Percentiles rank a stretch among this genome's conserved stretches.
Conservation (phyloP, 2,888 invertebrate species). For the Polyploca ridens region DNA sequence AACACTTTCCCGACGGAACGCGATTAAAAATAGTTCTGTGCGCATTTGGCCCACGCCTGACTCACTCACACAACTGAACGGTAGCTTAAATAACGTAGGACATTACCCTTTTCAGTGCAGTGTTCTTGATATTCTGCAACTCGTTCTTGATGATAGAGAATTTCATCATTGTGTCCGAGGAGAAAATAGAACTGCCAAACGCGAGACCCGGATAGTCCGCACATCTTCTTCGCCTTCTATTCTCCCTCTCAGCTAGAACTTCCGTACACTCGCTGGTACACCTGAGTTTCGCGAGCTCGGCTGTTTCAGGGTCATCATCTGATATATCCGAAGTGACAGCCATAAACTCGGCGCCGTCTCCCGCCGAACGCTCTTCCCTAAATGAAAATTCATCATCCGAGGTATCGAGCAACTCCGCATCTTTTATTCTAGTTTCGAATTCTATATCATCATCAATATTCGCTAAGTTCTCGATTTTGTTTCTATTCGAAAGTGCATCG, state of each 20-base stretch:
- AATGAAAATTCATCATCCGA: conserved; percentile 78
- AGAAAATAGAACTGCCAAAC: conserved; percentile 96
- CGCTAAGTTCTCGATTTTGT: conserved; percentile 63
- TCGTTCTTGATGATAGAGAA: conserved; percentile 98
- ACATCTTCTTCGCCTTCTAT: conserved; percentile 90
- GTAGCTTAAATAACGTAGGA: conserved; percentile 79
- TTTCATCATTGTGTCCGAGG: conserved; percentile 99
- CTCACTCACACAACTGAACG: conserved; percentile 62
- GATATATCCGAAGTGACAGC: conserved; percentile 63
- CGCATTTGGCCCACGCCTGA: conserved; percentile 76
- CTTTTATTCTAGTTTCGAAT: conserved; percentile 63
- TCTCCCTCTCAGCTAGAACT: conserved; percentile 93
- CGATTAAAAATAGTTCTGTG: conserved; percentile 79
- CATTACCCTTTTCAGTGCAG: conserved; percentile 97
- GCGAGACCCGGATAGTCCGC: conserved; percentile 97
- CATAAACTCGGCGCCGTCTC: conserved; percentile 75
- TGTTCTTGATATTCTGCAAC: conserved; percentile 98
- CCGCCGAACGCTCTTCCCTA: conserved; percentile 74
- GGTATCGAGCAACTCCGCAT: conserved; percentile 62
- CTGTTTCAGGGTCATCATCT: conserved; percentile 91
- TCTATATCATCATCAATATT: conserved; percentile 74
- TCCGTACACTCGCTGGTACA: conserved; percentile 96
- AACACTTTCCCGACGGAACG: conserved; percentile 62
- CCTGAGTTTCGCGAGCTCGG: conserved; percentile 92
- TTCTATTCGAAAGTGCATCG: conserved; percentile 83